Evolutionary conservation across 2,888 invertebrate genomes (phyloP), one percentile per base, ranked within the genome.

Genomic region (Polyommatus icarus): DNA sequence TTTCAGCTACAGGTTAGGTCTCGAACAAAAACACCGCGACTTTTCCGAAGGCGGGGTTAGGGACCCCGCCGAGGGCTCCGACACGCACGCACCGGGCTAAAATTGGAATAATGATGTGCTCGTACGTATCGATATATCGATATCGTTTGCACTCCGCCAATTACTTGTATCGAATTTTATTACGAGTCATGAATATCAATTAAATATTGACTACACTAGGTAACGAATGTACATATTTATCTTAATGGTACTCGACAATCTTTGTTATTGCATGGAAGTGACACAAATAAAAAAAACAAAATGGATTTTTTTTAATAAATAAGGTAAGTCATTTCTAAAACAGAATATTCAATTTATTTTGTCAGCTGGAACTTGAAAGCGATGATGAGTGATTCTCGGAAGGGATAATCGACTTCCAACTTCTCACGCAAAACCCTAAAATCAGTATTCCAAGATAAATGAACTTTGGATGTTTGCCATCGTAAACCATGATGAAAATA

Each of bases 51-150:
- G 59, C 72, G 77, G 78, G 83, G 82, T 83, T 82, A 82, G 80
- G 78, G 83, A 83, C 82, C 83, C 79, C 78, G 54, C 75, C 75
- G 79, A 81, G 82, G 82, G 80, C 82, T 82, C 78, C 80, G 82
- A 82, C 82, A 79, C 76, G 77, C 77, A 75, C 75, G 50, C 71
- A 57, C 59, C 72, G 79, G 79, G 81, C 83, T 83, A 81, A 82
- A 82, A 82, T 81, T 83, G 82, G 78, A 81, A 77, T 79, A 81
- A 82, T 79, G 80, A 76, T 78, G 81, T 59, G 77, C 73, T 78
- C 78, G 78, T 78, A 76, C 77, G 76, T 76, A 77, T 79, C 77
- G 79, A 79, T 78, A 78, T 50, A 54, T 20, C 73, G 50, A 50
- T 18, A 29, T 50, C 24, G 2, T 29, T 29, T 29, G 54, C n/a